Evolutionary conservation across 1,140 invertebrate species (phyloP), one percentile per base, ranked within the genome.

Genomic region (Aphaenogaster ashmeadi): DNA sequence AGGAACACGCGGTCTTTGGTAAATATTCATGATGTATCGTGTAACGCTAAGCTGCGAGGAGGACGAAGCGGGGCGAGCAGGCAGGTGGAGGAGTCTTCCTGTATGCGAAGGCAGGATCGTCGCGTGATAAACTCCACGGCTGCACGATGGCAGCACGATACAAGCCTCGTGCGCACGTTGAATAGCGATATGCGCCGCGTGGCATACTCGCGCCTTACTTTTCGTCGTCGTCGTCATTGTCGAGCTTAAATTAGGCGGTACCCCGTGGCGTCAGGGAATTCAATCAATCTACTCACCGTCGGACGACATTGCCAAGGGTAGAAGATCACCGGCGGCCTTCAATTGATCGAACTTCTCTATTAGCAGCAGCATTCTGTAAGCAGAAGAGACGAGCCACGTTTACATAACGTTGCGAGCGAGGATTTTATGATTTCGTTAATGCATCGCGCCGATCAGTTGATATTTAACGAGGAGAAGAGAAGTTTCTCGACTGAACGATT

Each of bases 291-390:
- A 92, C 94, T 95, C 84, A 95, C 95, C 93, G 41, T 95, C 94
- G 33, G 93, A 92, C 21, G 94, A 94, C 89, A 95, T 94, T 91
- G 98, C 98, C 69, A 98, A 97, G 13, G 98, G 97, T 90, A 99
- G 92, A 92, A 99, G 95, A 66, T 98, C 96, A 0, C 98, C 98
- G 18, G 97, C 97, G 52, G 96, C 97, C 91, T 97, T 97, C 38
- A 98, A 96, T 94, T 99, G 98, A 95, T 99, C 98, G 95, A 99
- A 99, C 94, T 98, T 98, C 79, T 97, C 96, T 90, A 98, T 97
- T 27, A 99, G 94, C 66, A 88, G 97, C 93, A 79, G 96, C 97
- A 94, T 98, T 85, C 95, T 95, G 83, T 86, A 94, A 89, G 44
- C 41, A 62, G 60, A 85, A 21, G 7, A 1, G 11, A 3, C 11